Percentiles rank a stretch among this genome's conserved stretches.
These are phyloP conservation scores for Listronotus oregonensis DNA, from an alignment of 1,140 invertebrate genomes.

Conservation along the genomic window DNA sequence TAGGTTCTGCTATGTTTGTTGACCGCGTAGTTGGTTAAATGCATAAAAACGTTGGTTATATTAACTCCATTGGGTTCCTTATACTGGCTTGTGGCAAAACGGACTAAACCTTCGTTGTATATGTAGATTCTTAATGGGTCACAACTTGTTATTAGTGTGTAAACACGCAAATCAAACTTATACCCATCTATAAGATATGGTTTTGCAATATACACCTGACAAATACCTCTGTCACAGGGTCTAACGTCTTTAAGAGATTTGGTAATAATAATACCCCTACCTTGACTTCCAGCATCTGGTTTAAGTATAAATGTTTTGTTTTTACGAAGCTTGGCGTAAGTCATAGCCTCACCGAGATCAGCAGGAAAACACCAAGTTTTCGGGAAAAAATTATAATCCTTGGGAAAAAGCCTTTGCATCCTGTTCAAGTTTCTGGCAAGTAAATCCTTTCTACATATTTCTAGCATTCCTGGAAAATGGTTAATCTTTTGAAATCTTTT, in stretches of 20 bases:
- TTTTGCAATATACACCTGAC: slow-evolving; percentile 76
- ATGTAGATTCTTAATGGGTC: slow-evolving; percentile 92
- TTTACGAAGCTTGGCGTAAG: slow-evolving; percentile 68
- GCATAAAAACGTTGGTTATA: slow-evolving; percentile 89
- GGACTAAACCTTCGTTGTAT: slow-evolving; percentile 93
- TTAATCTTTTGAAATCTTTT: slow-evolving; percentile 89
- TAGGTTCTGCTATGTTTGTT: slow-evolving; percentile 90
- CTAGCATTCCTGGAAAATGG: slow-evolving; percentile 91
- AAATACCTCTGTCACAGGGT: slow-evolving; percentile 79
- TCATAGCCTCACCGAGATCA: slow-evolving; percentile 71
- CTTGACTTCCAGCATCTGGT: slow-evolving; percentile 85
- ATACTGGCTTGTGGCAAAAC: slow-evolving; percentile 87
- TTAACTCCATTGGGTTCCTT: slow-evolving; percentile 79
- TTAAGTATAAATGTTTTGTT: slow-evolving; percentile 87
- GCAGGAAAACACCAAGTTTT: slow-evolving; percentile 92
- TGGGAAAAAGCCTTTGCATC: slow-evolving; percentile 83
- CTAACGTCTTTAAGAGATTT: slow-evolving; percentile 77
- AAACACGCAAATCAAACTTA: slow-evolving; percentile 96
- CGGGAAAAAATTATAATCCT: slow-evolving; percentile 90
- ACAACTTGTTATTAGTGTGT: slow-evolving; percentile 91
- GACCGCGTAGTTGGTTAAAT: slow-evolving; percentile 95
- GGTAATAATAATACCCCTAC: slow-evolving; percentile 83
- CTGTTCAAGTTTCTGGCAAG: slow-evolving; percentile 83
- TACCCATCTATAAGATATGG: slow-evolving; percentile 92
- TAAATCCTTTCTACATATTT: slow-evolving; percentile 87